Conservation (phyloP, 2,888 invertebrate species). For the Cantharis lateralis region DNA sequence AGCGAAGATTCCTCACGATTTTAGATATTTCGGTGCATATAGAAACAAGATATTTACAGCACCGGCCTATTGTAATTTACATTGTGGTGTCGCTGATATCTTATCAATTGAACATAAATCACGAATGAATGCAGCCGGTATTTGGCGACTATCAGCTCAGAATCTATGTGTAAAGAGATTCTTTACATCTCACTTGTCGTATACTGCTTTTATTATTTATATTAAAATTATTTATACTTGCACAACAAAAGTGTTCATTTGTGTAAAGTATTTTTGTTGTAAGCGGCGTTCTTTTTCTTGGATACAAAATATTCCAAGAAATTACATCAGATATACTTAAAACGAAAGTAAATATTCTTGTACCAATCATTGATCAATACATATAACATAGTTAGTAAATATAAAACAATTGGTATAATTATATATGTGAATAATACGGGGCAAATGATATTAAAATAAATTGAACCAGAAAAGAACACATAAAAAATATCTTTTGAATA, state of each 20-base stretch:
- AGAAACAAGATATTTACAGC: slow-evolving; percentile 53
- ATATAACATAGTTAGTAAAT: background rate
- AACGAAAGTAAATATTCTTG: background rate
- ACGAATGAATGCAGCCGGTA: slow-evolving; percentile 48
- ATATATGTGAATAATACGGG: no score
- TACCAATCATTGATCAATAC: background rate
- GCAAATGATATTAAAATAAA: no score
- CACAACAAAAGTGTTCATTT: background rate
- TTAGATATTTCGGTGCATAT: slow-evolving; percentile 30
- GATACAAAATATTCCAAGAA: background rate
- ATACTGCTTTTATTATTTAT: background rate
- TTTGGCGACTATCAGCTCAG: slow-evolving; percentile 40
- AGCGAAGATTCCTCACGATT: slow-evolving; percentile 28
- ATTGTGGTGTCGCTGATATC: slow-evolving; percentile 55
- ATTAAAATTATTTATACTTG: background rate
- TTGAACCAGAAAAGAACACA: no score
- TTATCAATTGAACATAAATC: slow-evolving; percentile 56
- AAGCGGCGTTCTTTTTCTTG: background rate
- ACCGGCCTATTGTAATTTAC: slow-evolving; percentile 54
- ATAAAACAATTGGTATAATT: no score
- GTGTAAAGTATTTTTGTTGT: background rate
- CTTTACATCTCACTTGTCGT: slow-evolving; percentile 48
- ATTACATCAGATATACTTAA: background rate
- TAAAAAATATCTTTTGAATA: no score
- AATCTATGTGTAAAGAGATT: slow-evolving; percentile 47